Conservation (phyloP, 2,113 vertebrate species). For the Jacana jacana region DNA sequence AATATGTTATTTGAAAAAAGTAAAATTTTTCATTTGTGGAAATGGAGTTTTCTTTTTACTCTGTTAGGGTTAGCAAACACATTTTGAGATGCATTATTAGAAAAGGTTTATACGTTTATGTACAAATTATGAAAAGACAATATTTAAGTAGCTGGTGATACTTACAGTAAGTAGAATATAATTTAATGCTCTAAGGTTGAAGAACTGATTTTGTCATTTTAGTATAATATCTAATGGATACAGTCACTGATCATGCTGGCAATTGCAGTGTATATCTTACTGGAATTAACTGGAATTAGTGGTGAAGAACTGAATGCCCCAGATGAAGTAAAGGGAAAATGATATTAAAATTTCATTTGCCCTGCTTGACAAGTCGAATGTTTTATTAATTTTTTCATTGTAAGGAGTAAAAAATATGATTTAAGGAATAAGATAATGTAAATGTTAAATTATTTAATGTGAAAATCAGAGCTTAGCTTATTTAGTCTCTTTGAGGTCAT, state of each 20-base stretch:
- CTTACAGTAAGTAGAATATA: neutral
- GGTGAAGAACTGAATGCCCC: neutral
- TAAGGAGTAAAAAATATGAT: neutral
- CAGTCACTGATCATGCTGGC: neutral
- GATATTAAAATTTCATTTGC: neutral
- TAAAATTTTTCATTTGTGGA: neutral
- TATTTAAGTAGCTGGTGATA: neutral
- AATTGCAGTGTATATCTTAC: neutral
- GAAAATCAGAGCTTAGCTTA: neutral
- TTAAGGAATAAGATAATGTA: neutral
- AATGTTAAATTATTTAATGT: neutral
- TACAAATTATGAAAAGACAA: neutral
- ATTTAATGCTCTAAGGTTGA: neutral
- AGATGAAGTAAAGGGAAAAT: neutral
- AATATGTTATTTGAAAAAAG: neutral
- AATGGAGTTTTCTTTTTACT: fast-evolving
- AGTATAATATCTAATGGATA: neutral
- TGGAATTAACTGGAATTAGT: neutral
- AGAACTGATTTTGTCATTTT: neutral
- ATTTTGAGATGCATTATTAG: neutral
- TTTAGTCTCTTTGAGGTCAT: neutral
- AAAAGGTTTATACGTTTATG: neutral
- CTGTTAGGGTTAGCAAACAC: neutral
- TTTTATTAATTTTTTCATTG: neutral
- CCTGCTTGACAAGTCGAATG: neutral